Conservation (phyloP, 2,113 vertebrate species). For the Cottus gobio region DNA sequence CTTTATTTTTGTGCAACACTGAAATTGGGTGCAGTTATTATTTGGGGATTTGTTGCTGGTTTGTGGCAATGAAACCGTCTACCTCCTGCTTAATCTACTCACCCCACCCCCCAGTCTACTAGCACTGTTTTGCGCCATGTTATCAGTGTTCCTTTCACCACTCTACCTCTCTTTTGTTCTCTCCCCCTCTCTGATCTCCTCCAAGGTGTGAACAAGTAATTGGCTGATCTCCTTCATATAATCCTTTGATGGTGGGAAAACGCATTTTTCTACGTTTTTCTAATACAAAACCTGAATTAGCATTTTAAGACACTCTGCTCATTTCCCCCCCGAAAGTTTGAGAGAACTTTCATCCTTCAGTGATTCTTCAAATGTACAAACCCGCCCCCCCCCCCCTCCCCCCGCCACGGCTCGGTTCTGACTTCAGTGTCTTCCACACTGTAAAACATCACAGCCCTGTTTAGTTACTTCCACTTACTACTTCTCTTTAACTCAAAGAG, state of each 20-base stretch:
- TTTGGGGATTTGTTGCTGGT: constrained; percentile 73
- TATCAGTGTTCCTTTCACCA: constrained; percentile 39
- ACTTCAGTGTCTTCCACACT: neutral
- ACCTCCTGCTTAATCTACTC: constrained; percentile 70
- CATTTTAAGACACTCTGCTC: constrained; percentile 26
- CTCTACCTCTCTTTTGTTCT: neutral
- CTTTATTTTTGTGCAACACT: constrained; percentile 68
- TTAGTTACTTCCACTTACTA: too few species aligned
- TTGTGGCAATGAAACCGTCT: constrained; percentile 66
- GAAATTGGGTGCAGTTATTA: constrained; percentile 77
- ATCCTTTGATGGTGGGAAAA: constrained; percentile 46
- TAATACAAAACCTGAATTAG: constrained; percentile 28
- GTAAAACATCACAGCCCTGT: too few species aligned
- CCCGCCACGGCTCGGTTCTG: neutral
- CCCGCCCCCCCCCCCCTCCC: neutral
- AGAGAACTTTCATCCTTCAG: neutral
- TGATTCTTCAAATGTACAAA: neutral
- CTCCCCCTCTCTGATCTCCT: constrained; percentile 44
- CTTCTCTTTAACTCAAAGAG: too few species aligned
- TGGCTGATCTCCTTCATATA: constrained; percentile 49
- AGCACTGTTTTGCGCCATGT: constrained; percentile 50
- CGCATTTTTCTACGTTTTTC: constrained; percentile 20
- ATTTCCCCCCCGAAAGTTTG: constrained; percentile 13
- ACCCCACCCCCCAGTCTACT: constrained; percentile 35
- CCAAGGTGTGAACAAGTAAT: constrained; percentile 66